Evolutionary conservation across 1,140 invertebrate species (phyloP).

Genomic region (Drosophila arawakana): DNA sequence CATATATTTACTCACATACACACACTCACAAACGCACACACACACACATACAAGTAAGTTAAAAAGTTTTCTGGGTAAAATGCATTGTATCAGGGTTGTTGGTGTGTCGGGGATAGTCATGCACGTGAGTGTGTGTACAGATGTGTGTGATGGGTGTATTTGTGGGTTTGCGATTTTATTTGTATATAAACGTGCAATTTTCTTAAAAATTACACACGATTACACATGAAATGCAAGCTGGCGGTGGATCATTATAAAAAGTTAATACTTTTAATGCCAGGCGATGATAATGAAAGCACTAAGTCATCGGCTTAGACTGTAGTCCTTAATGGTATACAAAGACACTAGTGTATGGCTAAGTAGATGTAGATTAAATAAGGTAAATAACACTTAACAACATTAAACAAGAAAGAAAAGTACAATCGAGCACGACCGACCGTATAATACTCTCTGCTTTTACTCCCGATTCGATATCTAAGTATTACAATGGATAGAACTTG

Average conservation of each 20-base stretch:
- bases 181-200: constrained; percentile 71
- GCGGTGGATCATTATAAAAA: constrained; percentile 58
- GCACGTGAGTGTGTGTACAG: constrained; percentile 9
- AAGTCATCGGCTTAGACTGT: constrained; percentile 21
- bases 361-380: constrained; percentile 7
- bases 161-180: background rate
- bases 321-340: constrained; percentile 28
- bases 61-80: constrained; percentile 59
- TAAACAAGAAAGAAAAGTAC: background rate
- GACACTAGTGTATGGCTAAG: background rate
- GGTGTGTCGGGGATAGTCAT: constrained; percentile 42
- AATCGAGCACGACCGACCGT: background rate
- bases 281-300: constrained; percentile 30
- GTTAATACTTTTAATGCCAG: constrained; percentile 9
- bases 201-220: constrained; percentile 83
- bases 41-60: constrained; percentile 31
- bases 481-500: too few relatives aligned
- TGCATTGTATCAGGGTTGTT: constrained; percentile 79
- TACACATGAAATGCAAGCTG: constrained; percentile 72
- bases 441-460: too few relatives aligned
- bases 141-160: background rate
- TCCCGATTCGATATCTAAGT: too few relatives aligned
- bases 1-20: constrained; percentile 72
- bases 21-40: constrained; percentile 18
- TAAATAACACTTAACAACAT: background rate